Percentiles rank a stretch among this genome's conserved stretches.
Evolutionary conservation across 2,888 invertebrate genomes (phyloP).

Genomic region (Epistrophe grossulariae): DNA sequence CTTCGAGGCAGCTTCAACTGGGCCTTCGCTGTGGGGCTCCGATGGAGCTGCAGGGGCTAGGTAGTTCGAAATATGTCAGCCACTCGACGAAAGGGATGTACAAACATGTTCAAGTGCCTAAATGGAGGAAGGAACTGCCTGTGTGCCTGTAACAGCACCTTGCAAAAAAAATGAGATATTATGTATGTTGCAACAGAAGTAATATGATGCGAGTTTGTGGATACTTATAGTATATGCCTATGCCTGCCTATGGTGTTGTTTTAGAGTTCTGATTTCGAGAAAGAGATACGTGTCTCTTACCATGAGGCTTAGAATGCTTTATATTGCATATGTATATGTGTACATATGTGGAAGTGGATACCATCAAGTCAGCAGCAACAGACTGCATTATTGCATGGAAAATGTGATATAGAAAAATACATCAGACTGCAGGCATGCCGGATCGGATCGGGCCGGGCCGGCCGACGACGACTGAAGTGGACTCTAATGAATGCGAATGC

Average conservation of each 20-base stretch:
- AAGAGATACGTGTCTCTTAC: conserved; percentile 51
- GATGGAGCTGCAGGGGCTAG: conserved; percentile 39
- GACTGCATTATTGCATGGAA: conserved; percentile 36
- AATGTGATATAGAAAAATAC: conserved; percentile 10
- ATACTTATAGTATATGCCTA: conserved; percentile 12
- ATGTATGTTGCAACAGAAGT: conserved; percentile 35
- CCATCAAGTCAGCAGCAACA: conserved; percentile 30
- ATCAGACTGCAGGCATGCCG: background rate
- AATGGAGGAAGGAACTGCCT: conserved; percentile 67
- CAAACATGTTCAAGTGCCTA: conserved; percentile 74
- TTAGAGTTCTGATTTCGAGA: conserved; percentile 59
- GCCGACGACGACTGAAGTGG: conserved; percentile 38
- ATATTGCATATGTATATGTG: background rate
- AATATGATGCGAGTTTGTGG: conserved; percentile 40
- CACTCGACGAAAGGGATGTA: conserved; percentile 73
- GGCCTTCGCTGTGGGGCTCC: background rate
- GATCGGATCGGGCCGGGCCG: background rate
- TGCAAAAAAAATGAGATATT: conserved; percentile 12
- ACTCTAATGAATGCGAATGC: conserved; percentile 70
- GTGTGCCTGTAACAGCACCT: conserved; percentile 34
- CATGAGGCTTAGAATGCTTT: conserved; percentile 37
- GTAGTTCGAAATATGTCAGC: conserved; percentile 70
- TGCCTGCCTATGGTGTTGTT: conserved; percentile 36
- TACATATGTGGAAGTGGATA: background rate
- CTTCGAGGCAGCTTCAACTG: conserved; percentile 44